A percentile compares a stretch with the other conserved stretches of the same genome.
Conservation (phyloP, 2,888 invertebrate genomes). For the Amphipoea lucens region DNA sequence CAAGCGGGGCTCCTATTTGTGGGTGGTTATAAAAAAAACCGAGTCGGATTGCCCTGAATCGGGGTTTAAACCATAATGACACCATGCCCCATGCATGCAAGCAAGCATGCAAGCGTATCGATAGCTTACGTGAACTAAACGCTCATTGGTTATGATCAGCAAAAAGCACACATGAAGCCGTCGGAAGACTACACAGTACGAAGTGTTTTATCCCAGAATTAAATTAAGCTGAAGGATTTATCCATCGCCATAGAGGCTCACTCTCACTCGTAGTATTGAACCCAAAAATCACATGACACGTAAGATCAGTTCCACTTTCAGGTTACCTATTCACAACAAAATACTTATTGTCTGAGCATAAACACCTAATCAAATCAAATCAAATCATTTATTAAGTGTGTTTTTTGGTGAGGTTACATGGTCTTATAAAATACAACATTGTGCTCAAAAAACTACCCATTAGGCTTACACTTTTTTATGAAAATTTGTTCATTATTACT, state of each 20-base stretch:
- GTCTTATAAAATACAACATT: too few relatives aligned
- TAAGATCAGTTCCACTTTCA: conserved; percentile 18
- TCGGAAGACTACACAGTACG: conserved; percentile 20
- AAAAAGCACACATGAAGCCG: conserved; percentile 30
- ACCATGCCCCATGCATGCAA: too few relatives aligned
- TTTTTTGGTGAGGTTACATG: too few relatives aligned
- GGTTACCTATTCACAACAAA: conserved; percentile 22
- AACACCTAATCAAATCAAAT: too few relatives aligned
- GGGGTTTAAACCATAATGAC: too few relatives aligned
- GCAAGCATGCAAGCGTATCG: neutral
- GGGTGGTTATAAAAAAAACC: too few relatives aligned
- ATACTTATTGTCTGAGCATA: conserved; percentile 1
- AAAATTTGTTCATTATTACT: too few relatives aligned
- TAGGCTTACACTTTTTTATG: too few relatives aligned
- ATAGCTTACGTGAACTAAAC: neutral
- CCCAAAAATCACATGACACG: conserved; percentile 5
- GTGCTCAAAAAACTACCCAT: too few relatives aligned
- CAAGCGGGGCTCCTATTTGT: too few relatives aligned
- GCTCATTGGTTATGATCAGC: conserved; percentile 6
- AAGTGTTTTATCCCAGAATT: conserved; percentile 43
- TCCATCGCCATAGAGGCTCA: conserved; percentile 2
- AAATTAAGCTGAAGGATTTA: conserved; percentile 38
- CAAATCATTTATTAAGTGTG: too few relatives aligned
- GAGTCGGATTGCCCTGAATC: too few relatives aligned
- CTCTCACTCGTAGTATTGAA: neutral